Evolutionary conservation across 30 jellyfish, hydroid and myxozoan species (phyloP).

Genomic region (Nemopilema nomurai): DNA sequence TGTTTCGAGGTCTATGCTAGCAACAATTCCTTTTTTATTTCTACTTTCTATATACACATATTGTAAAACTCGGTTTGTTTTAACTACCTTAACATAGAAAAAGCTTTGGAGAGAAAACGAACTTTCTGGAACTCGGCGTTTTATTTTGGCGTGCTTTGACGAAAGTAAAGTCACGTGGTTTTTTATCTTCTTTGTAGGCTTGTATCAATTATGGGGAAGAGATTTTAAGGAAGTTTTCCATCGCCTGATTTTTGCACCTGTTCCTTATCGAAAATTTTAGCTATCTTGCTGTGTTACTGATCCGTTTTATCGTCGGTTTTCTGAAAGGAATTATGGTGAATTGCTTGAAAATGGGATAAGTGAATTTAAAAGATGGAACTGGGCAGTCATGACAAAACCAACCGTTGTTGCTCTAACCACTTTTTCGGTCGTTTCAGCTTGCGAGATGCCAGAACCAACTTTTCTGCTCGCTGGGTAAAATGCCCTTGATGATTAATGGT

Average conservation of each 20-base stretch:
- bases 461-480: too few species aligned
- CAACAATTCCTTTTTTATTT: too few species aligned
- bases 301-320: not conserved
- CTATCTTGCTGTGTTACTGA: not conserved
- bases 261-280: not conserved
- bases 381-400: not conserved
- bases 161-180: too few species aligned
- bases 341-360: not conserved
- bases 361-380: not conserved
- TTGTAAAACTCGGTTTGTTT: not conserved
- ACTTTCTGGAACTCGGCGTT: not conserved
- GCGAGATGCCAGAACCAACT: too few species aligned
- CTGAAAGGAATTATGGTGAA: not conserved
- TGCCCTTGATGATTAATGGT: too few species aligned
- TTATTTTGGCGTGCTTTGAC: not conserved
- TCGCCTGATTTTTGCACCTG: not conserved
- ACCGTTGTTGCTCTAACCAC: too few species aligned
- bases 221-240: not conserved
- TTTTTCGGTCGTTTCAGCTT: too few species aligned
- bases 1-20: too few species aligned
- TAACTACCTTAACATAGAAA: not conserved
- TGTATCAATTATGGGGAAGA: not conserved
- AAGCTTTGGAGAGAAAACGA: not conserved
- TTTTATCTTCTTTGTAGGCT: too few species aligned
- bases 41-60: too few species aligned